A percentile compares a stretch with the other conserved stretches of the same genome.
Evolutionary conservation across 2,888 invertebrate species (phyloP).

Genomic region (Agonopterix arenella): DNA sequence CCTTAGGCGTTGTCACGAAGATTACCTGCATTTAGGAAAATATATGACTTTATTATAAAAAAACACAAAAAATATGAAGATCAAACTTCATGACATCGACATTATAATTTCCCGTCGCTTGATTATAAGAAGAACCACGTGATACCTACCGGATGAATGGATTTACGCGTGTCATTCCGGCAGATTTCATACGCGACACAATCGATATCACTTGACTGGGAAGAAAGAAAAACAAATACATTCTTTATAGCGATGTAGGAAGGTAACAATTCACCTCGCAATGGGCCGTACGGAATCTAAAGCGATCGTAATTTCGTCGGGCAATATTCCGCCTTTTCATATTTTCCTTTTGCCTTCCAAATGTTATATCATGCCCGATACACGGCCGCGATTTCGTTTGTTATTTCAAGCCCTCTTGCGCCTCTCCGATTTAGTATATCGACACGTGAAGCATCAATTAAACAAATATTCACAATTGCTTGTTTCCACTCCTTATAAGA

Average conservation of each 20-base stretch:
- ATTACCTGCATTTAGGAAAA: too few relatives aligned
- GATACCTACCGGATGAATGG: conserved; percentile 13
- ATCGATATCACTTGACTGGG: conserved; percentile 42
- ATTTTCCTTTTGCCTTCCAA: conserved; percentile 67
- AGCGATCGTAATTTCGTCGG: conserved; percentile 73
- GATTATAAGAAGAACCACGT: conserved; percentile 8
- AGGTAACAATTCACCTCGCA: conserved; percentile 72
- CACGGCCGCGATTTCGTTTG: conserved; percentile 69
- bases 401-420: conserved; percentile 64
- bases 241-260: conserved; percentile 66
- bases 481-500: background rate
- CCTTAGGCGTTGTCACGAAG: too few relatives aligned
- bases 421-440: conserved; percentile 62
- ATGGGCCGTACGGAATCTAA: conserved; percentile 70
- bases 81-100: too few relatives aligned
- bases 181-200: conserved; percentile 33
- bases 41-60: too few relatives aligned
- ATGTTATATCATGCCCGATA: conserved; percentile 65
- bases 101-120: background rate
- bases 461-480: conserved; percentile 32
- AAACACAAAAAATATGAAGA: too few relatives aligned
- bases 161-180: conserved; percentile 17
- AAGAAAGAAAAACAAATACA: conserved; percentile 62
- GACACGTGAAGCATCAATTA: conserved; percentile 60
- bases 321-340: conserved; percentile 73